These are phyloP conservation scores for Suricata suricatta DNA, from an alignment of 2,113 vertebrate genomes.

Conservation along the genomic window DNA sequence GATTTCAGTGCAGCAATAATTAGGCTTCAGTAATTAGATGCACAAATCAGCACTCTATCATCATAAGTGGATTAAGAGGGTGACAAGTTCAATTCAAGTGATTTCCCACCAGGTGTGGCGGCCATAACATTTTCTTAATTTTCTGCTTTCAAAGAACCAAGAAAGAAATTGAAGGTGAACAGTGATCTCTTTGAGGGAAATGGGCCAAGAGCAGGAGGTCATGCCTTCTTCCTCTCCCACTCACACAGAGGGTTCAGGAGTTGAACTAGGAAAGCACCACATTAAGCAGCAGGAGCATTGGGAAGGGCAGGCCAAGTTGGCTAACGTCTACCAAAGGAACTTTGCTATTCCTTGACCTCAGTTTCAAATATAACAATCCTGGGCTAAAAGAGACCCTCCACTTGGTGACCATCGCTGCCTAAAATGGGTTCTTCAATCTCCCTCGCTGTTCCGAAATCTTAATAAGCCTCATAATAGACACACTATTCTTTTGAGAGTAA, in stretches of 20 bases:
- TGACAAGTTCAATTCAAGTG: background rate
- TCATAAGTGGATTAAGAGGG: background rate
- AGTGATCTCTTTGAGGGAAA: background rate
- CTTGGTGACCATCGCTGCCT: background rate
- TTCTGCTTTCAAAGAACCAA: slow-evolving; percentile 47
- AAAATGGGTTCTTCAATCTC: background rate
- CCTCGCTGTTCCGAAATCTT: slow-evolving; percentile 40
- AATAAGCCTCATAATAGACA: background rate
- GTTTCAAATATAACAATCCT: background rate
- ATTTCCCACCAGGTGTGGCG: slow-evolving; percentile 14
- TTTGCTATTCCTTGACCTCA: background rate
- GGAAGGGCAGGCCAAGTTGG: background rate
- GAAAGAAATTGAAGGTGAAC: background rate
- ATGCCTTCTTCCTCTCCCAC: background rate
- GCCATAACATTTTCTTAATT: background rate
- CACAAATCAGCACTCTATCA: slow-evolving; percentile 35
- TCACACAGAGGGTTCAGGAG: background rate
- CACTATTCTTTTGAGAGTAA: slow-evolving; percentile 39
- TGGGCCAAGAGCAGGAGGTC: background rate
- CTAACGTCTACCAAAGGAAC: background rate
- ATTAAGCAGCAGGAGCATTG: background rate
- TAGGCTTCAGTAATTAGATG: slow-evolving; percentile 26
- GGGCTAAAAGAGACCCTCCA: background rate
- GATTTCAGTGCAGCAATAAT: slow-evolving; percentile 72
- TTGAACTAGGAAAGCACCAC: background rate